Evolutionary conservation across 2,113 vertebrate genomes (phyloP).

Genomic region (Rhombomys opimus): DNA sequence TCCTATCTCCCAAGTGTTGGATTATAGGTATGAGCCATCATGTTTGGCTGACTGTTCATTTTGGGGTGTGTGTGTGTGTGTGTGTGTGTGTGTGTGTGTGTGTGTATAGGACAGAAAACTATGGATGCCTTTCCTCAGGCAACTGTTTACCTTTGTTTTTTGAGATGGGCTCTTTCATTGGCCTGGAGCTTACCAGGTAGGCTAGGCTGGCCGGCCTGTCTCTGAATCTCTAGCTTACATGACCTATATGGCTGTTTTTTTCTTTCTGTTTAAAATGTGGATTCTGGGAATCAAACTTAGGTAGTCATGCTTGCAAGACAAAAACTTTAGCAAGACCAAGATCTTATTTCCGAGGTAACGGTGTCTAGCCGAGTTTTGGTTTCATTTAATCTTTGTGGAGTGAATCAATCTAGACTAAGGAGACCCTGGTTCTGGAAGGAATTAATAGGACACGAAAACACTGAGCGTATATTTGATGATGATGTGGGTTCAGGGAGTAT

Average conservation of each 20-base stretch:
- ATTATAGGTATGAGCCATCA: background rate
- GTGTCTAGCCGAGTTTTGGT: conserved; percentile 2
- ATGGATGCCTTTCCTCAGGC: background rate
- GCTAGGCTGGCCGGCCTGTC: background rate
- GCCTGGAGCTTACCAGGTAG: background rate
- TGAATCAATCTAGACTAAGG: background rate
- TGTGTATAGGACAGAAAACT: background rate
- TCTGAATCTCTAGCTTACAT: background rate
- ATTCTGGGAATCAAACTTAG: background rate
- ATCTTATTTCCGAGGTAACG: conserved; percentile 47
- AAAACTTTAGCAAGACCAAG: background rate
- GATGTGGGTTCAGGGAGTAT: background rate
- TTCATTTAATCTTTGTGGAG: conserved; percentile 1
- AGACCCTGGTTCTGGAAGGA: background rate
- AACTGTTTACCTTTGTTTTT: background rate
- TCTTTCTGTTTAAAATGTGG: background rate
- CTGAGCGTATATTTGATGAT: background rate
- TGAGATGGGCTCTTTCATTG: background rate
- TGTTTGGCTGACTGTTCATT: background rate
- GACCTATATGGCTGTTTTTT: background rate
- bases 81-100: background rate
- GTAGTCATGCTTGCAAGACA: background rate
- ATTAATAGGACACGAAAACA: background rate
- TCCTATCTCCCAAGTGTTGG: background rate
- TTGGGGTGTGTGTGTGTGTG: background rate